These are phyloP conservation scores for Drosophila meridiana DNA, from an alignment of 2,888 invertebrate genomes.

Conservation along the genomic window DNA sequence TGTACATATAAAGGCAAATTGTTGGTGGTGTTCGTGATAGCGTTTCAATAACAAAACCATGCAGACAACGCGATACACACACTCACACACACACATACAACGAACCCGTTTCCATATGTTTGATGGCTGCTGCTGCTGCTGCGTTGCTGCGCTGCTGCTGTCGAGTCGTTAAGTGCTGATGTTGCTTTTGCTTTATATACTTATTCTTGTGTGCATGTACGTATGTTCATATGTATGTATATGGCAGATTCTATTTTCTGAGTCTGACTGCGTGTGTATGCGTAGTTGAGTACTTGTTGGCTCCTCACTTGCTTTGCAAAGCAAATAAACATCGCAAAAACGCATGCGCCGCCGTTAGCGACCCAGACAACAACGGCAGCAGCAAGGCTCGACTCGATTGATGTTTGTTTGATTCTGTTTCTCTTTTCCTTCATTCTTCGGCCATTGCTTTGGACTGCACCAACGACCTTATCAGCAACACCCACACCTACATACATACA, in stretches of 20 bases:
- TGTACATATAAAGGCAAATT: conserved; percentile 38
- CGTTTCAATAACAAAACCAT: conserved; percentile 73
- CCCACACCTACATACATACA: conserved; percentile 22
- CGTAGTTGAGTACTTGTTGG: conserved; percentile 63
- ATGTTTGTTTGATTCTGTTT: conserved; percentile 51
- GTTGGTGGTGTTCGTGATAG: conserved; percentile 54
- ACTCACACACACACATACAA: conserved; percentile 6
- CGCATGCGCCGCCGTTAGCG: conserved; percentile 66
- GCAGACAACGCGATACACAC: conserved; percentile 49
- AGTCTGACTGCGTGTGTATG: conserved; percentile 9
- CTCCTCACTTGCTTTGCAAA: conserved; percentile 59
- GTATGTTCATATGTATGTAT: conserved; percentile 14
- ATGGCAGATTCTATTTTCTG: conserved; percentile 33
- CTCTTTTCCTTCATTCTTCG: conserved; percentile 19
- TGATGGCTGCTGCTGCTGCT: conserved; percentile 50
- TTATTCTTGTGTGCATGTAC: conserved; percentile 1
- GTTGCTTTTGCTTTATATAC: conserved; percentile 64
- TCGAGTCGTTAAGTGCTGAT: conserved; percentile 55
- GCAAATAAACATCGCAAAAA: conserved; percentile 59
- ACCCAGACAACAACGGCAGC: conserved; percentile 60
- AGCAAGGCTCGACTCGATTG: conserved; percentile 34
- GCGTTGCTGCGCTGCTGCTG: conserved; percentile 39
- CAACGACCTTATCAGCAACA: conserved; percentile 59
- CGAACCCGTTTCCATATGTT: conserved; percentile 77
- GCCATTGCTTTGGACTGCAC: conserved; percentile 32